Base-by-base conservation (phyloP, 2,888 invertebrate genomes). In the Danaus chrysippus region DNA sequence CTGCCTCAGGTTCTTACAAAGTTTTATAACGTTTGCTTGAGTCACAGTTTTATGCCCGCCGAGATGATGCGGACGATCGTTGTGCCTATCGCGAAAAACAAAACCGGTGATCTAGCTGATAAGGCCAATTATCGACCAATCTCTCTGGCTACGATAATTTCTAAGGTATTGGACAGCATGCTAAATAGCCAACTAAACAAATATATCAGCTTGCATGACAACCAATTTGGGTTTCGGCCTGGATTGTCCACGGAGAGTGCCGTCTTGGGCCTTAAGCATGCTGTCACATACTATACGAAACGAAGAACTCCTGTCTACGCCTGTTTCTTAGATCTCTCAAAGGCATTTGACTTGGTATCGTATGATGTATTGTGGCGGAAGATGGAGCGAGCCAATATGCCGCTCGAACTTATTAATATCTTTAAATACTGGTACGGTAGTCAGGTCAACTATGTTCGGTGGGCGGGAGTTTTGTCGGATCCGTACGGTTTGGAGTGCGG, bases 101-200 rank as follows among this genome's bases (percentile, higher is more conserved):
- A 57, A 42, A 66, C 68, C 1, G 67, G 63, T 9, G 69, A 68
- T 64, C 34, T 53, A 0, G 59, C 62, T 8, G 67, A 67, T 42
- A 55, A n/a, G 10, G 9, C 3, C 1, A 69, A 70, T 44, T 71
- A 70, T 46, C 59, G 68, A n/a, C 68, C 68, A 8, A 67, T 69
- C 6, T 66, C 64, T 1, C 53, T 67, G 17, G 65, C 68, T 1
- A 68, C 68, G 19, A 52, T 65, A 1, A 55, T 62, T 3, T 66
- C 67, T 10, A 67, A 66, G 52, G 64, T 66, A 19, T 42, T 67
- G 58, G 70, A 68, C 57, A 58, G 68, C 56, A 11, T 72, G 64
- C 64, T 69, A 17, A 59, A 68, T 53, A 53, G 23, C 42, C 56
- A 68, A 10, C 49, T 71, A n/a, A 43, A 42, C 11, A 53, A 56